Percentiles rank a stretch among this genome's conserved stretches.
phyloP scores from a whole-genome alignment of 35 echinoderm and acorn worm species.

The Ophiothrix spiculata region DNA sequence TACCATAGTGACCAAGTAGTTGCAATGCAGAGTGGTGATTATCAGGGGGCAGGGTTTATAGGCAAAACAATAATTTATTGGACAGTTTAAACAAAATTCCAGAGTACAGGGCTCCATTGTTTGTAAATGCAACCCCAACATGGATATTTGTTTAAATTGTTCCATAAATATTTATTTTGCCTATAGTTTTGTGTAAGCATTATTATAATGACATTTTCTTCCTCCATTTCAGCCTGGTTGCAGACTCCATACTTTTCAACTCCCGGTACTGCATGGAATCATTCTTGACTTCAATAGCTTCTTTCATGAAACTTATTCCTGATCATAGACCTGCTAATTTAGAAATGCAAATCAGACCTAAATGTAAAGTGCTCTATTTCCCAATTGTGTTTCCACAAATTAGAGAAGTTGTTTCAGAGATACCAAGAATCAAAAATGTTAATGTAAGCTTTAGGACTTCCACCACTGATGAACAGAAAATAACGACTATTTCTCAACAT shows the following conservation, averaged over 20 bases:
- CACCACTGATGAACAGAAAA: too few relatives aligned
- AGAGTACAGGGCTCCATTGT: too few relatives aligned
- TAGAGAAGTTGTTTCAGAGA: background rate
- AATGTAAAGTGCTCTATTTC: slow-evolving; percentile 81
- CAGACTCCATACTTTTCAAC: slow-evolving; percentile 82
- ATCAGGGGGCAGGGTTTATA: background rate
- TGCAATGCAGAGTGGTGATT: background rate
- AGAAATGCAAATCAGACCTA: slow-evolving; percentile 64
- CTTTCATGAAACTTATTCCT: slow-evolving; percentile 87
- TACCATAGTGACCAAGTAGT: too few relatives aligned
- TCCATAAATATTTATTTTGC: too few relatives aligned
- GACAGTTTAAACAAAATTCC: too few relatives aligned
- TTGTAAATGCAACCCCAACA: too few relatives aligned
- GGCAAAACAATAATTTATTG: too few relatives aligned
- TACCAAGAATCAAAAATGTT: too few relatives aligned
- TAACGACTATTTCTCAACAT: too few relatives aligned
- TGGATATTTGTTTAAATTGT: too few relatives aligned
- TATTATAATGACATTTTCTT: background rate
- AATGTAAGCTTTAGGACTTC: too few relatives aligned
- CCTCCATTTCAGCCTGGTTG: slow-evolving; percentile 65
- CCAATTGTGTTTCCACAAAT: slow-evolving; percentile 45
- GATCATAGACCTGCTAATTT: slow-evolving; percentile 55
- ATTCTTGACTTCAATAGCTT: slow-evolving; percentile 69
- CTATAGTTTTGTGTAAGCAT: background rate
- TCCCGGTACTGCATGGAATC: slow-evolving; percentile 90